These are phyloP conservation scores for Orestias chungarensis DNA, from an alignment of 2,797 vertebrate species.

Conservation along the genomic window DNA sequence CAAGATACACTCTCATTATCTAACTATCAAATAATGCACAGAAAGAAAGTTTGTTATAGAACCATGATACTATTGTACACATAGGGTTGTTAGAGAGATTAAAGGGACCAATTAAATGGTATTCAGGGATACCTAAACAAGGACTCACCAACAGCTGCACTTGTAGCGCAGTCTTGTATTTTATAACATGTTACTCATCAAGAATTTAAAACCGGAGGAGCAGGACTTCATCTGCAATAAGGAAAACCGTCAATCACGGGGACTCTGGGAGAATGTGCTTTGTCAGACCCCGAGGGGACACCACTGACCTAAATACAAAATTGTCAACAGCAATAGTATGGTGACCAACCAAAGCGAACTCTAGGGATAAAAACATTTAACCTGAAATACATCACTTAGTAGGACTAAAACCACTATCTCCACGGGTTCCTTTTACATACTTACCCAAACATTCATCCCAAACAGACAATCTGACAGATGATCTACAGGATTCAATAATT, in stretches of 20 bases:
- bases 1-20: conserved; percentile 15
- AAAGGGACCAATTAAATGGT: conserved; percentile 35
- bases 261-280: conserved; percentile 76
- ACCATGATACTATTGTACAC: neutral
- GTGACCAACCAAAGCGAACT: conserved; percentile 60
- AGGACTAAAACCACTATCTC: conserved; percentile 13
- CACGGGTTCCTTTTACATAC: conserved; percentile 22
- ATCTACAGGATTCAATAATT: neutral
- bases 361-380: conserved; percentile 60
- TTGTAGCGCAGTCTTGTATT: conserved; percentile 72
- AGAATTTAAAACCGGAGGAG: conserved; percentile 77
- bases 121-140: conserved; percentile 41
- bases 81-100: conserved; percentile 12
- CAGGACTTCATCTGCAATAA: conserved; percentile 77
- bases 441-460: neutral
- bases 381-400: conserved; percentile 28
- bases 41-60: neutral
- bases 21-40: conserved; percentile 19
- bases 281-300: conserved; percentile 78
- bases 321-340: conserved; percentile 72
- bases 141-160: conserved; percentile 50
- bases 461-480: too few relatives aligned
- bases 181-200: conserved; percentile 76
- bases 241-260: conserved; percentile 79
- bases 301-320: conserved; percentile 83